Evolutionary conservation across 1,140 invertebrate species (phyloP), one percentile per base, ranked within the genome.

Genomic region (Cydia amplana): DNA sequence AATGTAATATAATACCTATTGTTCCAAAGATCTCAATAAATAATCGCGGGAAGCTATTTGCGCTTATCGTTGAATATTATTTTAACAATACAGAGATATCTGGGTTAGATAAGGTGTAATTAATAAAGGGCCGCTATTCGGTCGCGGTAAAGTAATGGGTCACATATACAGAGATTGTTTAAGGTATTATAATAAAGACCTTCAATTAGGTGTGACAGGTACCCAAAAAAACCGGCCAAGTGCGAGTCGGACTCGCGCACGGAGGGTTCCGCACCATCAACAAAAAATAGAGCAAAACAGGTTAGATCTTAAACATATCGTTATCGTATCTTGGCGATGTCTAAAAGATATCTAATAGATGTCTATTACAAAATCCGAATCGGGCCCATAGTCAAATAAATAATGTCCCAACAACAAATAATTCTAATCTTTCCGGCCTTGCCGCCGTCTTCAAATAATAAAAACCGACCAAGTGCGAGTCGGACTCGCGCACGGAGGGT

Each of bases 1-100:
- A 87, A 86, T 84, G 90, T 91, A 91, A 92, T 83, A 91, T 92
- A 92, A 92, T 92, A 86, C 88, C 87, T 81, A 92, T 92, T 92
- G 90, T 92, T 89, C 84, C 83, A 84, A 84, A 80, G 77, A 83
- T 81, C 80, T 83, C 85, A 75, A 86, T 88, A 88, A 83, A 85
- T 88, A 87, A 88, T 87, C 79, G 83, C 85, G 85, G 85, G 85
- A 85, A 86, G 83, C 85, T 82, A 82, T 83, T 75, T 85, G 87
- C 87, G 90, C 88, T 88, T 89, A 70, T 70, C 65, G 65, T 40
- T 70, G 65, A 70, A 70, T 70, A 40, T 70, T 70, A 70, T 70
- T 40, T 36, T 70, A 70, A 70, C 65, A 43, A 70, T 70, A 18
- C 28, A 20, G 16, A 40, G 32, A 70, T 70, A 70, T 70, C 32